Percentiles rank a stretch among this genome's conserved stretches.
Conservation (phyloP, 2,888 invertebrate species). For the Ophion ellenae region DNA sequence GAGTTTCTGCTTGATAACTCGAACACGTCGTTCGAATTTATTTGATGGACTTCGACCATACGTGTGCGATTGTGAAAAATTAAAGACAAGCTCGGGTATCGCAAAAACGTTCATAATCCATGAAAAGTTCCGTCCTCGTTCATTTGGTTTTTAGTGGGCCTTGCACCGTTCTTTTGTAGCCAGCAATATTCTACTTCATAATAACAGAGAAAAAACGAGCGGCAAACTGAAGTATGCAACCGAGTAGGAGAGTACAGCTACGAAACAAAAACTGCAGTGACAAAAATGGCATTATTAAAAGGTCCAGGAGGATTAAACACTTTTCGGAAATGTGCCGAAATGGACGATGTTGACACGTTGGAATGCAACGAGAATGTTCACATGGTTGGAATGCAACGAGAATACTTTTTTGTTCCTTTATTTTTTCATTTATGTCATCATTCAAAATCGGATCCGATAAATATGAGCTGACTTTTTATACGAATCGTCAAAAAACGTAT, state of each 20-base stretch:
- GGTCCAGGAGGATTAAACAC: neutral
- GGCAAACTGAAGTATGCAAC: neutral
- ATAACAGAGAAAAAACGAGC: neutral
- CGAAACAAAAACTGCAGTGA: neutral
- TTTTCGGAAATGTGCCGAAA: no score
- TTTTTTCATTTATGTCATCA: no score
- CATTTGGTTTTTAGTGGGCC: neutral
- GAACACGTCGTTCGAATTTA: constrained; percentile 9
- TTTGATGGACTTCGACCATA: neutral
- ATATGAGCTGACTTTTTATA: no score
- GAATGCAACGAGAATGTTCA: no score
- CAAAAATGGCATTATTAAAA: neutral
- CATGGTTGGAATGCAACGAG: no score
- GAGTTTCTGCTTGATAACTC: neutral
- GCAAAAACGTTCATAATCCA: neutral
- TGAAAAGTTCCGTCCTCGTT: neutral
- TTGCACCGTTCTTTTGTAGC: neutral
- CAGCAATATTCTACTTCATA: neutral
- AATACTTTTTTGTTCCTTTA: no score
- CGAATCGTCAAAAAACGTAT: no score
- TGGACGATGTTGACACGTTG: no score
- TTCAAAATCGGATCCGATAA: no score
- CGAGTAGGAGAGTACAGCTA: neutral
- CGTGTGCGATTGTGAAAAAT: neutral
- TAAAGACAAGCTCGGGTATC: neutral